Conservation (phyloP, 30 jellyfish, hydroid and myxozoan genomes). For the Haliclystus octoradiatus region DNA sequence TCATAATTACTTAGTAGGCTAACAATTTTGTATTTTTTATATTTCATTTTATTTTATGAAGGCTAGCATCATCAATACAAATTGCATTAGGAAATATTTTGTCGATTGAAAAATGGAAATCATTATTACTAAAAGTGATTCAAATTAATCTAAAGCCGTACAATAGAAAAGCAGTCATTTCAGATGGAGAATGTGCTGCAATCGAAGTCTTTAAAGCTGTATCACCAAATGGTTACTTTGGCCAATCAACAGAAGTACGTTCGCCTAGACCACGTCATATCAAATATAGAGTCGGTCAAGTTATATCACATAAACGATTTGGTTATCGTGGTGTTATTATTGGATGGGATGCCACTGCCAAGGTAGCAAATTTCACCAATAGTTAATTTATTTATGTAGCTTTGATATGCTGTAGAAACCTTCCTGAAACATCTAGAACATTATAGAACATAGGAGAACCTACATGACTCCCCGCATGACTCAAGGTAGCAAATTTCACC, state of each 20-base stretch:
- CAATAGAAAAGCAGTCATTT: neutral
- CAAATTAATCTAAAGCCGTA: neutral
- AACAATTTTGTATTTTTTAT: too few relatives aligned
- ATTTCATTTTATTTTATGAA: too few relatives aligned
- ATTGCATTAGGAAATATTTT: neutral
- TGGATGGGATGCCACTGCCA: conserved; percentile 92
- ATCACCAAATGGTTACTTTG: conserved; percentile 70
- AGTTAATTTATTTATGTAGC: too few relatives aligned
- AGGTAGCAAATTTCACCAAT: too few relatives aligned
- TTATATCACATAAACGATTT: conserved; percentile 65
- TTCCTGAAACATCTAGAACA: too few relatives aligned
- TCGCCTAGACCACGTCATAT: conserved; percentile 44
- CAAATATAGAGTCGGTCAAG: conserved; percentile 89
- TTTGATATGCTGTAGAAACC: too few relatives aligned
- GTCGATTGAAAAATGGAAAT: neutral
- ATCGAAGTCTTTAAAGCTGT: conserved; percentile 57
- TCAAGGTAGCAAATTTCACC: too few relatives aligned
- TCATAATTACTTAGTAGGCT: too few relatives aligned
- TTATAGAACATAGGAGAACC: too few relatives aligned
- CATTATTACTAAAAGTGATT: too few relatives aligned
- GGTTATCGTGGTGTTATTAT: conserved; percentile 86
- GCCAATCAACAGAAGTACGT: conserved; percentile 62
- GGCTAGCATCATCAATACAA: neutral
- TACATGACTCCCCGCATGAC: too few relatives aligned
- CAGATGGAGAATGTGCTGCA: conserved; percentile 88